A percentile compares a stretch with the other conserved stretches of the same genome.
Evolutionary conservation across 1,140 invertebrate species (phyloP).

Genomic region (Eubasilissa regina): DNA sequence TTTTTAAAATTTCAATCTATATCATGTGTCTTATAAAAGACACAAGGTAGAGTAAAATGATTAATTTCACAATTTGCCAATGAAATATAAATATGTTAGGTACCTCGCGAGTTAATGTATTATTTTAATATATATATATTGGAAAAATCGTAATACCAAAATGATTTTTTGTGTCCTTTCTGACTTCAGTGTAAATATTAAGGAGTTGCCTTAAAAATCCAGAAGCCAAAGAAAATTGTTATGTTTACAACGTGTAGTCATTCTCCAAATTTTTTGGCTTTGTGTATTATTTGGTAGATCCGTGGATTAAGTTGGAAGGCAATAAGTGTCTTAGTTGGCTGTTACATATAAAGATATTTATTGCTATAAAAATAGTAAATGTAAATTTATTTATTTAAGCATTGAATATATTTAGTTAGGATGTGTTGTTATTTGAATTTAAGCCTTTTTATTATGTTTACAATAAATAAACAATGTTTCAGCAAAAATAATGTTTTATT

Average conservation of each 20-base stretch:
- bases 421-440: constrained; percentile 44
- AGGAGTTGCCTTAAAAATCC: constrained; percentile 4
- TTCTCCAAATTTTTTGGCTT: not conserved
- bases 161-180: not conserved
- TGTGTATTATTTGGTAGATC: not conserved
- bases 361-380: constrained; percentile 27
- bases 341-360: constrained; percentile 36
- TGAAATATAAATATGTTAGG: too few species aligned
- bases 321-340: constrained; percentile 24
- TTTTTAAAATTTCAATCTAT: too few species aligned
- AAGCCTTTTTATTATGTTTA: constrained; percentile 44
- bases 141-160: not conserved
- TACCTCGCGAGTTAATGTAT: too few species aligned
- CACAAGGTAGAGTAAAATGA: too few species aligned
- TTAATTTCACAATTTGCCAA: too few species aligned
- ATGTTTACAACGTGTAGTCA: not conserved
- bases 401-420: constrained; percentile 28
- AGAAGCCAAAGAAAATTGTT: constrained; percentile 33
- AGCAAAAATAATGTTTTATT: constrained; percentile 29
- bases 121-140: not conserved
- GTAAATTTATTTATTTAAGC: constrained; percentile 35
- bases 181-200: not conserved
- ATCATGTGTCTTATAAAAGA: too few species aligned
- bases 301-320: not conserved
- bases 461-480: constrained; percentile 34